phyloP scores from a whole-genome alignment of 2,113 vertebrate species.

The Hypocryptadius cinnamomeus region DNA sequence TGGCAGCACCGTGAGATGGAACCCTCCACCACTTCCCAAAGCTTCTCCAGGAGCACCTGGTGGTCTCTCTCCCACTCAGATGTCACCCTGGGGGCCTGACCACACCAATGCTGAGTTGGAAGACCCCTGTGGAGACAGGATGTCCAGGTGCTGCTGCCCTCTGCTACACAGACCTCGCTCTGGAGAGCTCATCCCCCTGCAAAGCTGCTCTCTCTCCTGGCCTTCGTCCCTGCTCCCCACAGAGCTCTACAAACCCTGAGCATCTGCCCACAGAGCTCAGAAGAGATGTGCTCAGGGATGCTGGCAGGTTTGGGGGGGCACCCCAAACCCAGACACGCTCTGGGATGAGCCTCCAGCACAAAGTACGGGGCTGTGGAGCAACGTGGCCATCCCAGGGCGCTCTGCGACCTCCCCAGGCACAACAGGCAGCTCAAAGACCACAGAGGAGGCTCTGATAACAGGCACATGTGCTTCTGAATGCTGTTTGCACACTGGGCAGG shows the following conservation, averaged over 20 bases:
- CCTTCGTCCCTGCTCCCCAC: neutral
- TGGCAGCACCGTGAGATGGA: neutral
- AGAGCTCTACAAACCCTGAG: neutral
- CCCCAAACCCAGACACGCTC: accelerated
- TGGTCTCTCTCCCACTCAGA: neutral
- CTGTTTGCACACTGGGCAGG: neutral
- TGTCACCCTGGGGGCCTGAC: neutral
- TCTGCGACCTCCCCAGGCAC: neutral
- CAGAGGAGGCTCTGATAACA: neutral
- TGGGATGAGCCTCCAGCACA: accelerated
- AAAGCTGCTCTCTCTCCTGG: neutral
- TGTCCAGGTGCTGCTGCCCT: neutral
- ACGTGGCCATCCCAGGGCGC: neutral
- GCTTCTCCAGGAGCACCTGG: neutral
- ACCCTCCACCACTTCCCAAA: neutral
- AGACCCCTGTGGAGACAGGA: neutral
- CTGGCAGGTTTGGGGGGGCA: neutral
- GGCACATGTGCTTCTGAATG: neutral
- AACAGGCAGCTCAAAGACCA: neutral
- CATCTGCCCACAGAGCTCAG: accelerated
- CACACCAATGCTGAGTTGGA: neutral
- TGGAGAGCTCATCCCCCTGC: neutral
- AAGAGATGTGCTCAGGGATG: neutral
- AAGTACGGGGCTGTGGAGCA: neutral
- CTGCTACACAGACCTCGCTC: neutral